Base-by-base conservation (phyloP, 1,140 invertebrate species). In the Aphaenogaster floridana region DNA sequence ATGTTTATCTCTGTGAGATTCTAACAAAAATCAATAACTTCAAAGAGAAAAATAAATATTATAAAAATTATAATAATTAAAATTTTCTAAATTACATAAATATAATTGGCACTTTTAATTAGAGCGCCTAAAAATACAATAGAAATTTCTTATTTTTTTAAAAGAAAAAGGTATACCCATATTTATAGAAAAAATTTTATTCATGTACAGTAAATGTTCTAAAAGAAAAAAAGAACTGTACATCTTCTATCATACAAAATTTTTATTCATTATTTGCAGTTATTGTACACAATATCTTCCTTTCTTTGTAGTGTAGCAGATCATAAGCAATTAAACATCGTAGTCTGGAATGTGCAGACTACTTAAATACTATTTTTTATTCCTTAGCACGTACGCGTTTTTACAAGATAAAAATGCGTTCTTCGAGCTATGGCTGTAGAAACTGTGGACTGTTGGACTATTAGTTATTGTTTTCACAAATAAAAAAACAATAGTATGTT, bases 361-460 rank as follows among this genome's bases (percentile, higher is more conserved):
- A 36, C 13, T 69, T 39, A 83, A 39, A 59, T 28, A n/a, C 15
- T 81, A 57, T 59, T 83, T 74, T 50, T 28, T 83, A 74, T 50
- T 72, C 68, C 11, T 42, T 48, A 48, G 68, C 80, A 74, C 80
- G 80, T 83, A 61, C 7, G 4, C 2, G 7, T 42, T 81, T 71
- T 72, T 71, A 72, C 28, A 48, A 74, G 68, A 50, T 74, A 83
- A 74, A 72, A 59, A 15, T 72, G 13, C 42, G 54, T 48, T 13
- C 21, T 72, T 83, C 21, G 0, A 42, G 1, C 13, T 59, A 21
- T 34, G 0, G 11, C 11, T 28, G 28, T 28, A 0, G 28, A 28
- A 28, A 28, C 28, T 28, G 2, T 3, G 28, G 5, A 69, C 6
- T 36, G 28, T 45, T 57, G 42, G 9, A 61, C 28, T 45, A 79